Conservation (phyloP, 2,888 invertebrate genomes). For the Lasioglossum malachurum region DNA sequence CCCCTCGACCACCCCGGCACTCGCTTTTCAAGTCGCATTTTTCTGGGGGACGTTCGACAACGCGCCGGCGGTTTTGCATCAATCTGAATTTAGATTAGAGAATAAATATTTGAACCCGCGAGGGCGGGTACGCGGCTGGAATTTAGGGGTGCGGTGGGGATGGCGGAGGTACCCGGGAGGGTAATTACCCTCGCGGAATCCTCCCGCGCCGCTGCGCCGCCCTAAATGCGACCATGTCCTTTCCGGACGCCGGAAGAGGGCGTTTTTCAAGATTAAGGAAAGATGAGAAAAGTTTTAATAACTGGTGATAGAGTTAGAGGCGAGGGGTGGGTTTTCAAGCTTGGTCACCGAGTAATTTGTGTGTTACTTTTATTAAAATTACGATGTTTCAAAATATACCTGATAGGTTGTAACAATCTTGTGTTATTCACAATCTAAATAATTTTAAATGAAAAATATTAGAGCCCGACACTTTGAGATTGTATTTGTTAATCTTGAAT, state of each 20-base stretch:
- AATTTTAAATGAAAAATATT: too few species aligned
- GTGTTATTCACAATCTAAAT: too few species aligned
- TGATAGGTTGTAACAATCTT: background rate
- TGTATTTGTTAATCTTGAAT: background rate
- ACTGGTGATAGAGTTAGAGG: slow-evolving; percentile 68
- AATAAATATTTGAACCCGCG: slow-evolving; percentile 43
- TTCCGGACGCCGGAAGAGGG: slow-evolving; percentile 58
- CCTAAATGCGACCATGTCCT: slow-evolving; percentile 17
- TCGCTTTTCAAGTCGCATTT: background rate
- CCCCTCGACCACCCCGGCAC: background rate
- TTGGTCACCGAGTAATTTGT: background rate
- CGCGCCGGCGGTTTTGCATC: slow-evolving; percentile 24
- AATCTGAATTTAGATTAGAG: slow-evolving; percentile 59
- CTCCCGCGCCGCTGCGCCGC: background rate
- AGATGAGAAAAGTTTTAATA: slow-evolving; percentile 85
- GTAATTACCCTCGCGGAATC: slow-evolving; percentile 66
- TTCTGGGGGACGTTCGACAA: slow-evolving; percentile 15
- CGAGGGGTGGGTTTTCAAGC: slow-evolving; percentile 1
- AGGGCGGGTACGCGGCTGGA: slow-evolving; percentile 12
- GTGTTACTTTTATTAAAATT: background rate
- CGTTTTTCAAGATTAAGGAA: slow-evolving; percentile 83
- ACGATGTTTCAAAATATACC: background rate
- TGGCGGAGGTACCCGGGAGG: slow-evolving; percentile 38
- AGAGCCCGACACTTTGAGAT: too few species aligned
- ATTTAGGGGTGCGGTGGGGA: background rate